Evolutionary conservation across 1,140 invertebrate genomes (phyloP).

Genomic region (Hylaeus volcanicus): DNA sequence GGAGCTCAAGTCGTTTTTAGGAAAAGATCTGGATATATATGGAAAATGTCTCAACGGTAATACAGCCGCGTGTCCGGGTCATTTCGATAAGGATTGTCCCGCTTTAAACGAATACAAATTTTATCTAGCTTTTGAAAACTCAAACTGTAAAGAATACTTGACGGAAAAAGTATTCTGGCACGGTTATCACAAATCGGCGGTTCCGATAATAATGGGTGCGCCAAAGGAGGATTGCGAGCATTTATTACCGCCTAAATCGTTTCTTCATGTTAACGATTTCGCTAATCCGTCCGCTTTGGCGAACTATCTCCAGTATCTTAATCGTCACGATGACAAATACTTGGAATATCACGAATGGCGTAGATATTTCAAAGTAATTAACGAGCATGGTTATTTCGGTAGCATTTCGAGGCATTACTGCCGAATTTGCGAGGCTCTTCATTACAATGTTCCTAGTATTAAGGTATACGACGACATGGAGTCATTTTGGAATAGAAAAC

Average conservation of each 20-base stretch:
- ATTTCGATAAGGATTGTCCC: constrained; percentile 82
- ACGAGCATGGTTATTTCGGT: constrained; percentile 88
- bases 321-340: constrained; percentile 82
- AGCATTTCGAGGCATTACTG: constrained; percentile 88
- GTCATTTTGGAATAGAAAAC: constrained; percentile 77
- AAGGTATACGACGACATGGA: constrained; percentile 81
- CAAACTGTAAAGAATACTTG: constrained; percentile 86
- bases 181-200: constrained; percentile 83
- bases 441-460: constrained; percentile 81
- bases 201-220: constrained; percentile 87
- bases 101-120: constrained; percentile 85
- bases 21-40: constrained; percentile 66
- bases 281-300: constrained; percentile 83
- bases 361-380: constrained; percentile 83
- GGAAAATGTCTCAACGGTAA: constrained; percentile 72
- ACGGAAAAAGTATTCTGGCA: constrained; percentile 88
- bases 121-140: constrained; percentile 89
- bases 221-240: constrained; percentile 78
- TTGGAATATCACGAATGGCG: constrained; percentile 87
- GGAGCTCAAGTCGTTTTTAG: constrained; percentile 79
- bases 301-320: constrained; percentile 82
- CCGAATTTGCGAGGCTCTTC: constrained; percentile 88
- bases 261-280: constrained; percentile 89
- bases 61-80: constrained; percentile 81
- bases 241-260: constrained; percentile 84